phyloP scores from a whole-genome alignment of 30 jellyfish, hydroid and myxozoan genomes.

The Sanderia malayensis region DNA sequence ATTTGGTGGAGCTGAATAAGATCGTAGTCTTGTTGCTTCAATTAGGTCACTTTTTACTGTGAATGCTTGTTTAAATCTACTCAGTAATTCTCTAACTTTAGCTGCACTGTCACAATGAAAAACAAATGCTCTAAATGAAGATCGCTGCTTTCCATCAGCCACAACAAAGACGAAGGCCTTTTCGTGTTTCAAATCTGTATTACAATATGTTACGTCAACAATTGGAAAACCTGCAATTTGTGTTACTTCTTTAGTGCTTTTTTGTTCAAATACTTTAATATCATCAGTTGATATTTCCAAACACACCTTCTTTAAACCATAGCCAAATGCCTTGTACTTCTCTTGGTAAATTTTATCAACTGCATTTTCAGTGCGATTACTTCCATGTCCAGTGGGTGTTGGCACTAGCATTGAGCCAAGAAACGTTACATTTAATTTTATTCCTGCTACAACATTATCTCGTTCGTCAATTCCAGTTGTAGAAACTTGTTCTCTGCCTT shows the following conservation, averaged over 20 bases:
- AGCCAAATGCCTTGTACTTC: constrained; percentile 64
- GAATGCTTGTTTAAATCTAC: constrained; percentile 26
- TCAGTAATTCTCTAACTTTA: constrained; percentile 44
- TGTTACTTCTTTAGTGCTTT: constrained; percentile 4
- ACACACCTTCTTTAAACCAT: constrained; percentile 45
- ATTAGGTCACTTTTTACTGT: constrained; percentile 11
- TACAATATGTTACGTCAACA: constrained; percentile 45
- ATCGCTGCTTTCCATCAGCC: constrained; percentile 21
- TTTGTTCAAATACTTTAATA: constrained; percentile 13
- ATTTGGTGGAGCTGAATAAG: constrained; percentile 40
- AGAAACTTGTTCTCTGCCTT: constrained; percentile 42
- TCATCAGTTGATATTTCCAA: constrained; percentile 50
- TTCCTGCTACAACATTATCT: constrained; percentile 57
- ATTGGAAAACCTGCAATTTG: constrained; percentile 31
- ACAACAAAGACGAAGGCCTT: constrained; percentile 70
- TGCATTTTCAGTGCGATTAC: constrained; percentile 57
- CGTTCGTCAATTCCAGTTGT: constrained; percentile 52
- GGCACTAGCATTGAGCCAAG: constrained; percentile 77
- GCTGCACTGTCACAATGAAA: constrained; percentile 68
- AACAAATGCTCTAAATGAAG: constrained; percentile 61
- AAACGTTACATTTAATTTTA: constrained; percentile 38
- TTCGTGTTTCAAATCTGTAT: constrained; percentile 61
- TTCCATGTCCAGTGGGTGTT: constrained; percentile 79
- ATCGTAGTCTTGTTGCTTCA: constrained; percentile 52
- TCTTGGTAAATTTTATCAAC: constrained; percentile 66